These are phyloP conservation scores for Euclidia mi DNA, from an alignment of 2,888 invertebrate species.

Conservation along the genomic window DNA sequence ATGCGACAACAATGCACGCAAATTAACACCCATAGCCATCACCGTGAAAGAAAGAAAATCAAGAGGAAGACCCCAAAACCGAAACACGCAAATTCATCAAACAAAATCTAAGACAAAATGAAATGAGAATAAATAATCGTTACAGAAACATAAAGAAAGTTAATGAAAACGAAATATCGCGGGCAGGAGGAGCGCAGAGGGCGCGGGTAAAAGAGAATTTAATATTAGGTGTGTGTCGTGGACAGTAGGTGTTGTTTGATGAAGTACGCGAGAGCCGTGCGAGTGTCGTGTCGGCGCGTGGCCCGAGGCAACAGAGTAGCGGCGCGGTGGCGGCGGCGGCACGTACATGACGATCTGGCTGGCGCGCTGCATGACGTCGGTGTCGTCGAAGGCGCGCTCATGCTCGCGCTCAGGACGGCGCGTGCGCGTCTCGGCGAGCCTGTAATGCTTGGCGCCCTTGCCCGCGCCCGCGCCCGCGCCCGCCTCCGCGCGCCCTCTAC, in stretches of 20 bases:
- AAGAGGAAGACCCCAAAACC: conserved; percentile 75
- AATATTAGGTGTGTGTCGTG: not conserved
- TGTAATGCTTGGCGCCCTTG: conserved; percentile 82
- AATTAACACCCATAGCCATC: conserved; percentile 81
- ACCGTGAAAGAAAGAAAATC: conserved; percentile 71
- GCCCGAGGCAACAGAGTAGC: too few relatives aligned
- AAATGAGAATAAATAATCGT: conserved; percentile 45
- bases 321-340: conserved; percentile 54
- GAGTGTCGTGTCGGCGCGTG: too few relatives aligned
- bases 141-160: not conserved
- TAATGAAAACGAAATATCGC: not conserved
- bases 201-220: not conserved
- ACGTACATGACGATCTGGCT: conserved; percentile 97
- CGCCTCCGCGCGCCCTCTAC: conserved; percentile 63
- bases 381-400: conserved; percentile 92
- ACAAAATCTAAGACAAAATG: conserved; percentile 66
- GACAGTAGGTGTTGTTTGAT: conserved; percentile 72
- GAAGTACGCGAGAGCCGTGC: conserved; percentile 56
- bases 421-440: conserved; percentile 84
- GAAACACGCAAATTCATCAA: conserved; percentile 79
- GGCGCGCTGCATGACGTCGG: conserved; percentile 95
- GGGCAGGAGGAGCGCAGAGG: not conserved
- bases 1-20: conserved; percentile 66
- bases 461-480: conserved; percentile 63
- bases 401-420: conserved; percentile 89